Base-by-base conservation (phyloP, 1,140 invertebrate genomes). In the Parapsyche elsis region DNA sequence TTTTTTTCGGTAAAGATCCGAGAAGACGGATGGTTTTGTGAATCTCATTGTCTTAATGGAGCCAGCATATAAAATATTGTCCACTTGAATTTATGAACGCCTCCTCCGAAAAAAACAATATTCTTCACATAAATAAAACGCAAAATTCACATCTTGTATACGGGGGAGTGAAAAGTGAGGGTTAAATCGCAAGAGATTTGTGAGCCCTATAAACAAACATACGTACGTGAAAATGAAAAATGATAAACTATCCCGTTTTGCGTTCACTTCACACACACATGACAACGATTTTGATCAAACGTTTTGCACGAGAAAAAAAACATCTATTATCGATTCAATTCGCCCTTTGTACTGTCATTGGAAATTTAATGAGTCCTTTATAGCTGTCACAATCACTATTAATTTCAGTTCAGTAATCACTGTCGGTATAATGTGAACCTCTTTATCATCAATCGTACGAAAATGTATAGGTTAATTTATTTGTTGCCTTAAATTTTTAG, bases 31-130 rank as follows among this genome's bases (percentile, higher is more conserved):
- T 73, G 0, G 71, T 45, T 45, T 73, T 9, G 38, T 46, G 71
- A 73, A 73, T 73, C 45, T 73, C 71, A 73, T 73, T 73, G 30
- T 16, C 38, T 73, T 73, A 73, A 73, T 73, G 71, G 71, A 73
- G 21, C 26, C 45, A 12, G 14, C 71, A 23, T 73, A 46, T 73
- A 49, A 71, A 73, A 73, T 73, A 73, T 73, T 19, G 71, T 73
- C 44, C 16, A 21, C 26, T n/a, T 21, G 44, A 73, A 38, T 73
- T 73, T 49, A 73, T 73, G 38, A 46, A 46, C 49, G 2, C 49
- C 30, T 7, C 30, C 30, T 38, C 14, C 53, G 2, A 10, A 57
- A 57, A 57, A 57, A 21, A n/a, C 14, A n/a, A 57, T 57, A 57
- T 10, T n/a, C 14, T 57, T 57, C 53, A 57, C 53, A 57, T 57